phyloP scores from a whole-genome alignment of 2,888 invertebrate species.

The Gisinianus flammeolus region DNA sequence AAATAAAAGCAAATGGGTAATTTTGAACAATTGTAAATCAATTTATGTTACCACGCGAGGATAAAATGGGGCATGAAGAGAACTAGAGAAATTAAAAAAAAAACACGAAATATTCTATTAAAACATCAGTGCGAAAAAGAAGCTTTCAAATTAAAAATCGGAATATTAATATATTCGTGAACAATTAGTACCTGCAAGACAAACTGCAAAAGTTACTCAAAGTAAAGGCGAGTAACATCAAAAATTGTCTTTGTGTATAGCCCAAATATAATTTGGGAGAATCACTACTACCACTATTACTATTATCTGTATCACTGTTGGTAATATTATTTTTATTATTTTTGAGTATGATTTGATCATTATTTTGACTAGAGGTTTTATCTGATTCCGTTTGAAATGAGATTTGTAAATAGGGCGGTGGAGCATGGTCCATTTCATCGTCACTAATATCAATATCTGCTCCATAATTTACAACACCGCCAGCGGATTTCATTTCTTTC shows the following conservation, averaged over 20 bases:
- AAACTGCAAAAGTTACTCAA: not conserved
- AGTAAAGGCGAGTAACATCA: not conserved
- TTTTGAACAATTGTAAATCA: too few relatives aligned
- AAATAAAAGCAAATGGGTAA: not conserved
- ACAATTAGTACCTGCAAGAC: not conserved
- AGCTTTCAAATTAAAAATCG: not conserved
- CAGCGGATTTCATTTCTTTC: not conserved
- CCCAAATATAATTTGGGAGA: not conserved
- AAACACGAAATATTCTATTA: too few relatives aligned
- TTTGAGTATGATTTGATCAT: not conserved
- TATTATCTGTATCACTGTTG: not conserved
- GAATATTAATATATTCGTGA: not conserved
- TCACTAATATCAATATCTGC: not conserved
- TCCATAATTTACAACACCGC: not conserved
- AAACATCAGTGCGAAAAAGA: not conserved
- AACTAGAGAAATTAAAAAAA: not conserved
- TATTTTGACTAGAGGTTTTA: not conserved
- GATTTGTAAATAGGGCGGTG: not conserved
- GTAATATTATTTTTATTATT: not conserved
- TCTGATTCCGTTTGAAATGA: too few relatives aligned
- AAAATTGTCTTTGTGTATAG: not conserved
- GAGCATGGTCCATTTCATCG: not conserved
- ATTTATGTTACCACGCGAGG: not conserved
- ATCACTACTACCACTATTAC: not conserved
- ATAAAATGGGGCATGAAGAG: constrained; percentile 8